Percentiles rank a stretch among this genome's conserved stretches.
Conservation (phyloP, 2,113 vertebrate genomes). For the Gambusia affinis region DNA sequence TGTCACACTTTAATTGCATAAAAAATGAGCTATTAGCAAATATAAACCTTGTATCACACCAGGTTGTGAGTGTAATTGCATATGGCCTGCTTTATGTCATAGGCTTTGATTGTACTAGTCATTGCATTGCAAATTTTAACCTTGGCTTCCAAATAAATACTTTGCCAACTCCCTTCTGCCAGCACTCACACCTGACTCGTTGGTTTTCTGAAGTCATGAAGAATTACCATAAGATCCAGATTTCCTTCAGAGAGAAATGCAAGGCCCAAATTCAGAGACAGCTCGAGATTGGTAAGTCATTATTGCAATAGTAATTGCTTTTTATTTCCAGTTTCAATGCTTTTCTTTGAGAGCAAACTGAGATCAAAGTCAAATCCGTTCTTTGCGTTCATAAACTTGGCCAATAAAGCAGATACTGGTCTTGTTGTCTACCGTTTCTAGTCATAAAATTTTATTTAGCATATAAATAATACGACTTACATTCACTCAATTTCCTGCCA, state of each 20-base stretch:
- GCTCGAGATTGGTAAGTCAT: slow-evolving; percentile 91
- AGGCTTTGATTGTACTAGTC: not conserved
- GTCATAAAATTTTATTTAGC: not conserved
- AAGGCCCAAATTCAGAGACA: slow-evolving; percentile 91
- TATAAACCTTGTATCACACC: too few relatives aligned
- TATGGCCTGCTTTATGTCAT: not conserved
- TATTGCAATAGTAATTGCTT: not conserved
- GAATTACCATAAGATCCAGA: slow-evolving; percentile 84
- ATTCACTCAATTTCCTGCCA: not conserved
- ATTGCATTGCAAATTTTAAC: not conserved
- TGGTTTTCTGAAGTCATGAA: slow-evolving; percentile 92
- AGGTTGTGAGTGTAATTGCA: not conserved
- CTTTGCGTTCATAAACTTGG: not conserved
- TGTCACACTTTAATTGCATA: too few relatives aligned
- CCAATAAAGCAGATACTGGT: not conserved
- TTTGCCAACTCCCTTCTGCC: not conserved
- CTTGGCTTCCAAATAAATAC: not conserved
- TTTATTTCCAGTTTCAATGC: not conserved
- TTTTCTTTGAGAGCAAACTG: not conserved
- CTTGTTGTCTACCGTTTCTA: not conserved
- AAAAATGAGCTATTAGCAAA: too few relatives aligned
- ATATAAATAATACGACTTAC: not conserved
- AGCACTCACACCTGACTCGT: slow-evolving; percentile 88
- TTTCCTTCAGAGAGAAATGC: slow-evolving; percentile 88
- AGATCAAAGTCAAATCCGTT: not conserved